Percentiles rank a stretch among this genome's conserved stretches.
These are phyloP conservation scores for Ichneumoninae sp. DNA, from an alignment of 2,888 invertebrate species.

Conservation along the genomic window DNA sequence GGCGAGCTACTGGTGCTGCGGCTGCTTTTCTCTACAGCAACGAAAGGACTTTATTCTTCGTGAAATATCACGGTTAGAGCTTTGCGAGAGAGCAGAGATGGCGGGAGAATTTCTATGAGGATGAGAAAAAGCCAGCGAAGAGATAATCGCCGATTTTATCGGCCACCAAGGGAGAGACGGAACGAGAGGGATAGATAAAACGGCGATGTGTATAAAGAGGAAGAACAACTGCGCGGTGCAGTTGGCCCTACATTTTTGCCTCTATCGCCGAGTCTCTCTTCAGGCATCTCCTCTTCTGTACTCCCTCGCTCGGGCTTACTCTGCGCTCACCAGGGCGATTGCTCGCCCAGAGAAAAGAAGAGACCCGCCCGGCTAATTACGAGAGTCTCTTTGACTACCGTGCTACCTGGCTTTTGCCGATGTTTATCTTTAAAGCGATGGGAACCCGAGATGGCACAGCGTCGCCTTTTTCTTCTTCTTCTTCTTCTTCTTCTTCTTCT, in stretches of 20 bases:
- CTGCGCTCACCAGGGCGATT: constrained; percentile 54
- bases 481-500: constrained; percentile 52
- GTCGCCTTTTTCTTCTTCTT: constrained; percentile 70
- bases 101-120: constrained; percentile 64
- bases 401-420: constrained; percentile 74
- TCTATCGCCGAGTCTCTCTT: constrained; percentile 50
- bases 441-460: constrained; percentile 77
- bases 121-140: constrained; percentile 64
- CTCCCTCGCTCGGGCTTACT: constrained; percentile 70
- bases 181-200: constrained; percentile 44
- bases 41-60: constrained; percentile 61
- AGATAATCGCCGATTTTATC: constrained; percentile 69
- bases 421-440: constrained; percentile 80
- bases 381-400: constrained; percentile 79
- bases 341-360: constrained; percentile 64
- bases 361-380: constrained; percentile 80
- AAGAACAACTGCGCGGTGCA: constrained; percentile 45
- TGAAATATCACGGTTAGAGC: constrained; percentile 57
- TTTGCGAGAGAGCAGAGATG: constrained; percentile 34
- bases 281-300: constrained; percentile 56
- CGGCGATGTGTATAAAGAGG: constrained; percentile 35
- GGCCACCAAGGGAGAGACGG: constrained; percentile 59
- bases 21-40: constrained; percentile 51
- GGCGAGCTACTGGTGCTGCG: constrained; percentile 44
- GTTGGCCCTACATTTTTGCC: constrained; percentile 46